These are phyloP conservation scores for Coelopa pilipes DNA, from an alignment of 2,888 invertebrate species.

Conservation along the genomic window DNA sequence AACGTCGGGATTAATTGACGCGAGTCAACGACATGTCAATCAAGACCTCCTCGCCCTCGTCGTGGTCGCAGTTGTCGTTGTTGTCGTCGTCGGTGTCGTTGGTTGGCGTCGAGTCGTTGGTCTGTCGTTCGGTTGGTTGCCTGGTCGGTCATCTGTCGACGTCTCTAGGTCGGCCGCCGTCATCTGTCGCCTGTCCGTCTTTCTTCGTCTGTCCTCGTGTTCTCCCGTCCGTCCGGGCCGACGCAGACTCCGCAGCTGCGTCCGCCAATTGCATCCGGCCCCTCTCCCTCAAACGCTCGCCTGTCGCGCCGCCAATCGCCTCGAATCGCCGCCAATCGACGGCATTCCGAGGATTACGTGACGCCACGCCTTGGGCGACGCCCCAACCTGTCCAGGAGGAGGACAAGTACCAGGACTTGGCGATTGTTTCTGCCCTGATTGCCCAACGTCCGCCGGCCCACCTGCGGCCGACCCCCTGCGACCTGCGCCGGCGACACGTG, in stretches of 20 bases:
- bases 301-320: no score
- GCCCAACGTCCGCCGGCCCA: no score
- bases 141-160: no score
- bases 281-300: no score
- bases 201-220: slow-evolving; percentile 16
- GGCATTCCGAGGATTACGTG: not conserved
- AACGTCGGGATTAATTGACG: slow-evolving; percentile 61
- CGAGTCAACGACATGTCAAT: slow-evolving; percentile 67
- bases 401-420: no score
- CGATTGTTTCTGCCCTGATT: slow-evolving; percentile 9
- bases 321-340: not conserved
- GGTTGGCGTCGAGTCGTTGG: not conserved
- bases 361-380: not conserved
- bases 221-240: not conserved
- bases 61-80: not conserved
- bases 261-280: no score
- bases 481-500: slow-evolving; percentile 15
- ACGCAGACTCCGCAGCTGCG: not conserved
- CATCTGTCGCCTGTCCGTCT: slow-evolving; percentile 15
- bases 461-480: no score
- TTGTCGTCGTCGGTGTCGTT: not conserved
- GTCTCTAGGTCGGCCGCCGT: no score
- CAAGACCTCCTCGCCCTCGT: slow-evolving; percentile 49
- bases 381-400: not conserved
- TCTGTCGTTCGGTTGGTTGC: no score